Conservation (phyloP, 2,797 vertebrate species). For the Glyptemys insculpta region DNA sequence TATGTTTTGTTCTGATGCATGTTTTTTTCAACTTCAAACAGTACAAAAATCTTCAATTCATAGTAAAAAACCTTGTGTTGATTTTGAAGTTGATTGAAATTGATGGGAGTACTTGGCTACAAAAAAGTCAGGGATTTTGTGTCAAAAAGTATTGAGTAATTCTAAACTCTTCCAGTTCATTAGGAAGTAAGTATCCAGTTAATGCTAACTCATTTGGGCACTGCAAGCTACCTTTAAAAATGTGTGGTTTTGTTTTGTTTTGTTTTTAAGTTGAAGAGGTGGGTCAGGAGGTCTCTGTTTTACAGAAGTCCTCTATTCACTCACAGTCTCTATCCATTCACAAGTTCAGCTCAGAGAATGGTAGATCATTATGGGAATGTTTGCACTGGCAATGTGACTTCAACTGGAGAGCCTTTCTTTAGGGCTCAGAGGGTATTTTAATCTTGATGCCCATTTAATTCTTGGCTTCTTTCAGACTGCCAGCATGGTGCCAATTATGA, state of each 20-base stretch:
- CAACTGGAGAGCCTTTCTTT: background rate
- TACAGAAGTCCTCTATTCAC: background rate
- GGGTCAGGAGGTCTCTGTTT: background rate
- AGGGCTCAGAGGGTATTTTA: background rate
- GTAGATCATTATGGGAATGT: background rate
- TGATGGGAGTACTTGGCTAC: background rate
- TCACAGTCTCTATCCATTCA: background rate
- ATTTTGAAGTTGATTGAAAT: background rate
- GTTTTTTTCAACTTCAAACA: slow-evolving; percentile 6
- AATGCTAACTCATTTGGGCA: background rate
- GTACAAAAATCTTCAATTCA: background rate
- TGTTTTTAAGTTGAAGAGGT: background rate
- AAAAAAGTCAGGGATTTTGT: background rate
- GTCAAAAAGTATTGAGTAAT: background rate
- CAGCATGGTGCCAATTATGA: background rate
- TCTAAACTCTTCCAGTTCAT: background rate
- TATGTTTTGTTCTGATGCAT: background rate
- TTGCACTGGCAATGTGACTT: background rate
- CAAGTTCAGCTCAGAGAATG: background rate
- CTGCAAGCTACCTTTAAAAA: background rate
- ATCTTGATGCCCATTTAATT: background rate
- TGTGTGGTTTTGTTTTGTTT: background rate
- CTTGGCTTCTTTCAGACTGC: background rate
- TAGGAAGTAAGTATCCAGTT: background rate
- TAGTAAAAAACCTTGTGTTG: background rate